These are phyloP conservation scores for Standfussiana lucernea DNA, from an alignment of 2,888 invertebrate genomes.

Conservation along the genomic window DNA sequence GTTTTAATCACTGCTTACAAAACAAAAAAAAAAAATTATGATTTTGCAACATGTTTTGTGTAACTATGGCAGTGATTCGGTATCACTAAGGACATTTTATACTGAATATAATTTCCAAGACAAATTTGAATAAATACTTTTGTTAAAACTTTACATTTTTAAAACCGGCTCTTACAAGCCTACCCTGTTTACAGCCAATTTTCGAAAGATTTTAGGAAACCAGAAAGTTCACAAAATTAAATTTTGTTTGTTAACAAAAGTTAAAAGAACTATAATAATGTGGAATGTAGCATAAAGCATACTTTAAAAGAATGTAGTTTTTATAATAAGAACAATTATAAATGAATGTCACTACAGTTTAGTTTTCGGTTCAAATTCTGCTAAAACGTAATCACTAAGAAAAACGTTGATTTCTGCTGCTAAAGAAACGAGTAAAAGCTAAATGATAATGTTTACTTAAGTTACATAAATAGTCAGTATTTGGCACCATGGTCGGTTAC, in stretches of 20 bases:
- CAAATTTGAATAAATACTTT: conserved; percentile 19
- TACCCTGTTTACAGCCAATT: conserved; percentile 62
- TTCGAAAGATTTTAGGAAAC: conserved; percentile 24
- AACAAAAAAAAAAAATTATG: conserved; percentile 7
- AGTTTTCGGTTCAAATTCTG: conserved; percentile 64
- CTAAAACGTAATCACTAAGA: conserved; percentile 46
- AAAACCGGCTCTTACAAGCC: conserved; percentile 44
- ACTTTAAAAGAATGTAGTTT: conserved; percentile 59
- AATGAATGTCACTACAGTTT: conserved; percentile 66
- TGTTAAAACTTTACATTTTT: conserved; percentile 16
- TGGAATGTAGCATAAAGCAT: conserved; percentile 65
- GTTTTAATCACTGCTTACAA: conserved; percentile 28
- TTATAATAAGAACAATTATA: conserved; percentile 51
- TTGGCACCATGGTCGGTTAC: conserved; percentile 47
- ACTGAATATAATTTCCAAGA: conserved; percentile 16
- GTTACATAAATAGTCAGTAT: conserved; percentile 35
- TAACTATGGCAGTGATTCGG: conserved; percentile 48
- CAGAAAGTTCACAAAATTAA: conserved; percentile 49
- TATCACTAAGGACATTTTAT: conserved; percentile 23
- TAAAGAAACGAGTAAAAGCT: neutral
- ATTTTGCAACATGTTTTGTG: conserved; percentile 38
- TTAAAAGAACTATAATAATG: conserved; percentile 48
- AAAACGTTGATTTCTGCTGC: neutral
- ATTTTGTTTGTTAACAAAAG: conserved; percentile 45
- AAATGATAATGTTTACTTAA: conserved; percentile 15